phyloP scores from a whole-genome alignment of 2,113 vertebrate species.

The Podarcis cretensis region DNA sequence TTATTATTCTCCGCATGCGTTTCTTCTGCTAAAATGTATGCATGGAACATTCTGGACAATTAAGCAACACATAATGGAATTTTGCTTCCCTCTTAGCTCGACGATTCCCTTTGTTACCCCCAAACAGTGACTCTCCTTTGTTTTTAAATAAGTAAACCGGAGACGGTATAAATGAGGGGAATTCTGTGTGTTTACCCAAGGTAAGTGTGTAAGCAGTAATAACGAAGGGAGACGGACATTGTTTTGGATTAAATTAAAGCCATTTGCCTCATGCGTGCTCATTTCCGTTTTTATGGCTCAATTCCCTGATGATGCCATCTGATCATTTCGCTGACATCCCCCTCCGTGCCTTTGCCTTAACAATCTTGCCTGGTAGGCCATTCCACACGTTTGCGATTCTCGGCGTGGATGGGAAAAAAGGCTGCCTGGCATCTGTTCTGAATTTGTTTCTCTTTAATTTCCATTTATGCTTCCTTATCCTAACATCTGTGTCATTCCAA shows the following conservation, averaged over 20 bases:
- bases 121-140: background rate
- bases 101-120: background rate
- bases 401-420: conserved; percentile 74
- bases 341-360: conserved; percentile 76
- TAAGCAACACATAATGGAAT: background rate
- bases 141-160: background rate
- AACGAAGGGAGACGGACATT: conserved; percentile 62
- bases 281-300: conserved; percentile 81
- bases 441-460: conserved; percentile 89
- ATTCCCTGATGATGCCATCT: conserved; percentile 81
- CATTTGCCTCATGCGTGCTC: conserved; percentile 73
- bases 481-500: conserved; percentile 85
- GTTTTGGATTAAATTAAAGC: conserved; percentile 76
- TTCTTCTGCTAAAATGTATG: background rate
- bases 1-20: background rate
- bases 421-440: conserved; percentile 85
- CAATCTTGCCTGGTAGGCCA: conserved; percentile 80
- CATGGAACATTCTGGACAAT: background rate
- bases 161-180: conserved; percentile 25
- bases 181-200: conserved; percentile 63
- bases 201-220: conserved; percentile 64
- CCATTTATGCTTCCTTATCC: conserved; percentile 87
- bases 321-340: conserved; percentile 77
- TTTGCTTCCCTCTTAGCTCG: background rate
- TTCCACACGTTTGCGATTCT: conserved; percentile 83